phyloP scores from a whole-genome alignment of 1,140 invertebrate species.

The Lordiphosa stackelbergi region DNA sequence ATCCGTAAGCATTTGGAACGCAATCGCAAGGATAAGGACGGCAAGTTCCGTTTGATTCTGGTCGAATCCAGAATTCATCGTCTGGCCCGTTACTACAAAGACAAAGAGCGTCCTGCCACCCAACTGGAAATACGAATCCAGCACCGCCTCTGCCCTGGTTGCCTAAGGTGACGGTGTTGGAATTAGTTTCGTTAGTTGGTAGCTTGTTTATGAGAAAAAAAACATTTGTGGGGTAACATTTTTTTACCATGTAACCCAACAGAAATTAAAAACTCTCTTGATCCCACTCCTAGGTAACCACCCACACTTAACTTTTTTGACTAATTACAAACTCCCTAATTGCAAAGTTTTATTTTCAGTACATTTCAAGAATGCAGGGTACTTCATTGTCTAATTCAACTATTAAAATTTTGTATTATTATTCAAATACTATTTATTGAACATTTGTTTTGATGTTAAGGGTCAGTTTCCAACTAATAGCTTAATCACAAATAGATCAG shows the following conservation, averaged over 20 bases:
- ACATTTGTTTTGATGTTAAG: not conserved
- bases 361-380: not conserved
- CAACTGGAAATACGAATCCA: too few species aligned
- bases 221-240: too few species aligned
- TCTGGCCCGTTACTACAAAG: too few species aligned
- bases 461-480: conserved; percentile 2
- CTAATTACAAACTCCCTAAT: too few species aligned
- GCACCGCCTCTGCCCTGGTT: too few species aligned
- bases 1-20: conserved; percentile 99
- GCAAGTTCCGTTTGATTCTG: conserved; percentile 98
- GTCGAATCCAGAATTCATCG: conserved; percentile 86
- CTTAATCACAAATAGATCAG: not conserved
- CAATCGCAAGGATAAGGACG: conserved; percentile 97
- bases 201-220: conserved; percentile 33
- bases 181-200: conserved; percentile 38
- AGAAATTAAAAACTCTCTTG: too few species aligned
- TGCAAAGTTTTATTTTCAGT: not conserved
- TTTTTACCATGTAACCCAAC: too few species aligned
- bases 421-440: not conserved
- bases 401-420: not conserved
- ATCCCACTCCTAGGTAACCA: too few species aligned
- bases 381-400: not conserved
- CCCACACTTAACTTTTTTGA: too few species aligned
- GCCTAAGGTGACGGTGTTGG: conserved; percentile 46
- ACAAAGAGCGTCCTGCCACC: too few species aligned